Evolutionary conservation across 53 echinoderm and acorn worm genomes (phyloP), one percentile per base, ranked within the genome.

Genomic region (Luidia sarsii): DNA sequence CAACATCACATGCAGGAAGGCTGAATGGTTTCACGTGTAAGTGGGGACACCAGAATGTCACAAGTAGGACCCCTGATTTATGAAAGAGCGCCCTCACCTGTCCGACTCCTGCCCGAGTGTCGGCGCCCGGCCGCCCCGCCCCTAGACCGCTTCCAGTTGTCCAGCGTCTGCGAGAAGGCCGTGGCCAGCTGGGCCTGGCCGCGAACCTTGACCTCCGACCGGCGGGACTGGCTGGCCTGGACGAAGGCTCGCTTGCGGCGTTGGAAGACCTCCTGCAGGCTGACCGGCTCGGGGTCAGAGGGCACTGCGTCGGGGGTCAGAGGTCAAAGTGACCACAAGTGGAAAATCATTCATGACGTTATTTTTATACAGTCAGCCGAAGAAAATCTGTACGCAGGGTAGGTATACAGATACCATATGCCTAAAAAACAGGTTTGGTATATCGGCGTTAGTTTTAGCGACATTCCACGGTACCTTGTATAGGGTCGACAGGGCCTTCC

Each of bases 211-310:
- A 87, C 87, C 67, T 95, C 90, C 38, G 45, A 52, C 85, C 85
- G 81, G 3, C 95, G 73, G 5, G 70, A 57, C n/a, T 95, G 75
- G 23, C 82, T 84, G 1, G 92, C 80, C 60, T 73, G 68, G 70
- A 95, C 81, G 90, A 95, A 95, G 36, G 83, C 67, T 20, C 74
- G 65, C 70, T 92, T 95, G 68, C 84, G 89, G 15, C 24, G 73
- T 1, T 37, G 18, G 52, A 88, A 88, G 6, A 83, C 88, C 39
- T 88, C 83, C 18, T 88, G 88, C 5, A 88, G 41, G 32, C 66
- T 83, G 41, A 48, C 20, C 4, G 56, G 9, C 8, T 16, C n/a
- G 29, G 23, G 38, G 21, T 66, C 22, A 20, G 81, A 81, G n/a
- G n/a, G n/a, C n/a, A n/a, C n/a, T n/a, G n/a, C 0, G 64, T 32